A percentile compares a stretch with the other conserved stretches of the same genome.
Conservation (phyloP, 2,113 vertebrate species). For the Syngnathus typhle region DNA sequence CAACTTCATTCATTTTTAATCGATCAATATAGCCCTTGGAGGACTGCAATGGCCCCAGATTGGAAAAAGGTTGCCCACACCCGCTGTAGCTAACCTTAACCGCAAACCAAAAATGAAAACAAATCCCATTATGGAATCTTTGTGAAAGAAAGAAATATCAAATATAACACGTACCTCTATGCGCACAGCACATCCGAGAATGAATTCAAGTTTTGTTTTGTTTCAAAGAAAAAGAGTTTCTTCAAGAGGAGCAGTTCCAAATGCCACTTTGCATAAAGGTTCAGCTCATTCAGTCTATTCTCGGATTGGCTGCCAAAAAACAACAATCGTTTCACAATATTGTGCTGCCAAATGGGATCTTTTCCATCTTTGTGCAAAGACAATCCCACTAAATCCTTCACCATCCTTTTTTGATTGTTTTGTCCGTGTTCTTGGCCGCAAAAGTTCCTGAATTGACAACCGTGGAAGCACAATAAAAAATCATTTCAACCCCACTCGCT, state of each 20-base stretch:
- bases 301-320: neutral
- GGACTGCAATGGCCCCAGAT: neutral
- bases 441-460: constrained; percentile 26
- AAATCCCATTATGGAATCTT: neutral
- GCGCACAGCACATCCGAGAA: constrained; percentile 1
- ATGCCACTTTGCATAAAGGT: neutral
- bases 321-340: neutral
- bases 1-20: neutral
- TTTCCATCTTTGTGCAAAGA: neutral
- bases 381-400: neutral
- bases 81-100: neutral
- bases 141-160: neutral
- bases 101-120: neutral
- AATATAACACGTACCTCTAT: neutral
- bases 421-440: constrained; percentile 21
- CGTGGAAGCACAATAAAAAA: constrained; percentile 46
- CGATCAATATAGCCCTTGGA: neutral
- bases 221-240: neutral
- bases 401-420: neutral
- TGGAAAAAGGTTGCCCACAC: neutral
- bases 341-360: neutral
- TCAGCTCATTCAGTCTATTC: neutral
- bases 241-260: neutral
- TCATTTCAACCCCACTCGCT: constrained; percentile 31
- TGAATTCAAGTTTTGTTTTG: neutral